Evolutionary conservation across 2,888 invertebrate genomes (phyloP).

Genomic region (Drosophila hamatofila): DNA sequence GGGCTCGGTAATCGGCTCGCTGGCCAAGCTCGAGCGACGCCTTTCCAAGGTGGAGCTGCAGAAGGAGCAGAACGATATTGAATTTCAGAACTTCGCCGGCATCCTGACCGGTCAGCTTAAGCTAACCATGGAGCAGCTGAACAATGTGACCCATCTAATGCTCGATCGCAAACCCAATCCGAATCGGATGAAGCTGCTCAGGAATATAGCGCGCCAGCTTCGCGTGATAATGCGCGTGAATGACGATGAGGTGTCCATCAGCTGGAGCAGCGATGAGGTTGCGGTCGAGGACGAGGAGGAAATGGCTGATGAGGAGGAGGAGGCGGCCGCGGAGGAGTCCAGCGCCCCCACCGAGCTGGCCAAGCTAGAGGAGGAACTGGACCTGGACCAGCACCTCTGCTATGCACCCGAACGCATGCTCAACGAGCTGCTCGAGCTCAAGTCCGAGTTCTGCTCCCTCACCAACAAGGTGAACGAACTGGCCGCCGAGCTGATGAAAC

Average conservation of each 20-base stretch:
- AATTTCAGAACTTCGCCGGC: constrained; percentile 43
- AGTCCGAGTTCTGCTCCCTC: constrained; percentile 74
- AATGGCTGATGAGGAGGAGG: constrained; percentile 47
- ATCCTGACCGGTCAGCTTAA: constrained; percentile 68
- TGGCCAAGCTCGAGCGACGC: constrained; percentile 59
- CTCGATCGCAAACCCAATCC: constrained; percentile 66
- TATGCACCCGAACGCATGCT: constrained; percentile 77
- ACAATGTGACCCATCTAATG: constrained; percentile 66
- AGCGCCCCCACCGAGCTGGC: constrained; percentile 49
- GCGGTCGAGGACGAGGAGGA: constrained; percentile 34
- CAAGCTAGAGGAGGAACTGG: constrained; percentile 67
- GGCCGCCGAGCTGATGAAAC: constrained; percentile 66
- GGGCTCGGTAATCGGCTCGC: constrained; percentile 38
- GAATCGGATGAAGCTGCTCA: constrained; percentile 50
- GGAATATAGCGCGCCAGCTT: constrained; percentile 58
- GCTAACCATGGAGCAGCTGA: constrained; percentile 74
- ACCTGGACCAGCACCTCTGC: constrained; percentile 68
- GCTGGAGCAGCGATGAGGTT: constrained; percentile 62
- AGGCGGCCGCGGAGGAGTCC: constrained; percentile 15
- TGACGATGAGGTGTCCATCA: constrained; percentile 53
- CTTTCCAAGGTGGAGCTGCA: constrained; percentile 62
- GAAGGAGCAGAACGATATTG: constrained; percentile 56
- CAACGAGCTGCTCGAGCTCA: constrained; percentile 75
- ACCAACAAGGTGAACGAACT: constrained; percentile 81
- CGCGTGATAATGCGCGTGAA: constrained; percentile 53